Conservation (phyloP, 2,888 invertebrate species). For the Tiliacea citrago region DNA sequence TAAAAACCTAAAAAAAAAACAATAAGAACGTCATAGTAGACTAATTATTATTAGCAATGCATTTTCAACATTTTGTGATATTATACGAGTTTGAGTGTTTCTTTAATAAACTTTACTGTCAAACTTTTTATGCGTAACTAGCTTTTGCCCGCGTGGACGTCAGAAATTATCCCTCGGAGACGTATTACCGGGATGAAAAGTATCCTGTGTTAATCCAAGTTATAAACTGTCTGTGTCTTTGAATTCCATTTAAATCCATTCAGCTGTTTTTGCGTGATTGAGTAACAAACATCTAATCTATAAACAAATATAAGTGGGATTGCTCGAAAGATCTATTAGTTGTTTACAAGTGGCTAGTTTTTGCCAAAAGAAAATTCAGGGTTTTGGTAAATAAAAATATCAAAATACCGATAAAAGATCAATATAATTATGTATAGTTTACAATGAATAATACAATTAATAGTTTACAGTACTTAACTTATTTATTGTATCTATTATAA, state of each 20-base stretch:
- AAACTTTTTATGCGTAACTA: not conserved
- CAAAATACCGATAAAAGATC: slow-evolving; percentile 31
- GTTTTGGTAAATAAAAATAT: slow-evolving; percentile 15
- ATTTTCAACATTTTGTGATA: not conserved
- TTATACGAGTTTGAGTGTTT: not conserved
- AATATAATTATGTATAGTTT: slow-evolving; percentile 37
- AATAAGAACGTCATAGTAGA: no score
- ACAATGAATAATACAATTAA: slow-evolving; percentile 47
- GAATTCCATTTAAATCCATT: no score
- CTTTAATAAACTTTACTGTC: not conserved
- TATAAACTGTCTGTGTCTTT: no score
- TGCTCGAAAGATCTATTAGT: not conserved
- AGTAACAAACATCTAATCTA: no score
- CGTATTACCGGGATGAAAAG: no score
- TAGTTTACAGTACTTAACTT: slow-evolving; percentile 42
- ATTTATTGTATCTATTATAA: slow-evolving; percentile 10
- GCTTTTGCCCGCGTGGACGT: no score
- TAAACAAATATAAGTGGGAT: no score
- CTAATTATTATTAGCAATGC: not conserved
- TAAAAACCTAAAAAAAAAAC: no score
- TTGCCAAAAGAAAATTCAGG: not conserved
- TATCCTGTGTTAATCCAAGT: no score
- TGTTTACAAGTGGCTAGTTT: no score
- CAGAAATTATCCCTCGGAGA: no score
- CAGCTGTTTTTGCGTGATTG: no score